phyloP scores from a whole-genome alignment of 1,140 invertebrate species.

The Epicauta chinensis region DNA sequence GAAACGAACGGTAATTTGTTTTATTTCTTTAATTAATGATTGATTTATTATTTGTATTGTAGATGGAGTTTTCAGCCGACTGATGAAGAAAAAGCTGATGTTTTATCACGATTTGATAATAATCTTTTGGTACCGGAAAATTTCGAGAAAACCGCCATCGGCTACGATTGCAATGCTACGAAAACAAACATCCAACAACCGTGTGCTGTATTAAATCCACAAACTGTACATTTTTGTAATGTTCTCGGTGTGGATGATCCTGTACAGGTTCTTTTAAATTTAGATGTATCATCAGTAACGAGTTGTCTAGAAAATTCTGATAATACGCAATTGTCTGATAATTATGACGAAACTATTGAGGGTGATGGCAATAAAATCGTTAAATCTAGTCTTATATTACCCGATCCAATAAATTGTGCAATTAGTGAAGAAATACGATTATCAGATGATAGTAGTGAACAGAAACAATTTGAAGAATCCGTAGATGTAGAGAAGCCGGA shows the following conservation, averaged over 20 bases:
- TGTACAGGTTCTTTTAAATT: conserved; percentile 1
- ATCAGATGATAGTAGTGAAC: neutral
- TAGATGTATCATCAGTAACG: neutral
- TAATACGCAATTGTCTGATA: neutral
- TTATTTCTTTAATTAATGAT: conserved; percentile 7
- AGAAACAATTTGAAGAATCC: conserved; percentile 4
- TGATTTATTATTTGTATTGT: conserved; percentile 23
- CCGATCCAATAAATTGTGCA: conserved; percentile 17
- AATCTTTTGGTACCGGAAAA: conserved; percentile 67
- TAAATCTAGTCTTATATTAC: conserved; percentile 19
- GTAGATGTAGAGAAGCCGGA: neutral
- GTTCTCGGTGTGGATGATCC: conserved; percentile 75
- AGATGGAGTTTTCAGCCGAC: conserved; percentile 73
- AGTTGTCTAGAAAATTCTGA: conserved; percentile 7
- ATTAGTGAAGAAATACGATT: neutral
- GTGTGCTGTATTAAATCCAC: conserved; percentile 63
- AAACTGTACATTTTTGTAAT: conserved; percentile 77
- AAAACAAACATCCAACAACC: conserved; percentile 38
- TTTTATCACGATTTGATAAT: conserved; percentile 59
- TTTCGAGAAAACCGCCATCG: conserved; percentile 67
- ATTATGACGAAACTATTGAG: too few species aligned
- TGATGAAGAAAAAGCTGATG: conserved; percentile 61
- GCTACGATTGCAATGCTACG: conserved; percentile 49
- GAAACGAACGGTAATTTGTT: conserved; percentile 60
- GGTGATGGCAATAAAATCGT: too few species aligned